Base-by-base conservation (phyloP, 1,140 invertebrate species). In the Cherax quadricarinatus region DNA sequence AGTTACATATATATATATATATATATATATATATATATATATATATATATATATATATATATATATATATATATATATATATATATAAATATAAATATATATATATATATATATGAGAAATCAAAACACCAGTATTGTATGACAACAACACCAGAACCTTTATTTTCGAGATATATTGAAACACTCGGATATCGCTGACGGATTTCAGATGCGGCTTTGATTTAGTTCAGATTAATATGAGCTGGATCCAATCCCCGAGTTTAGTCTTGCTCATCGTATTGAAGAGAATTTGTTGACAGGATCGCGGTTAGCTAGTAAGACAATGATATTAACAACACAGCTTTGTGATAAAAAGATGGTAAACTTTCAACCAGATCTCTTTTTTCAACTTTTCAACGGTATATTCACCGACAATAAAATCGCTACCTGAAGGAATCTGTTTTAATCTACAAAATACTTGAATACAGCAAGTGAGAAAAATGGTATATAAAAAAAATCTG, bases 221-320 rank as follows among this genome's bases (percentile, higher is more conserved):
- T n/a, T 75, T 75, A 24, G 70, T 75, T 24, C 70, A 30, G 70
- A 75, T 75, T 24, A 75, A 75, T 75, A 75, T 75, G 2, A 75
- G 18, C 70, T 12, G 24, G 70, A 30, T 30, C 6, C 3, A 75
- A 75, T 75, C 70, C 24, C 70, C 7, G 70, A 30, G 70, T 4
- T 75, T 75, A 75, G 18, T 75, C 70, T 75, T 75, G 6, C 24
- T 75, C 5, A 75, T 30, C n/a, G n/a, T 75, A 75, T 75, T 30
- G 24, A 24, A 30, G 7, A 12, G 70, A 6, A 24, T 75, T 75
- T 24, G 70, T 30, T 30, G 14, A 24, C 21, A 30, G n/a, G 5
- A 75, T 75, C 70, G 70, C 24, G 70, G 70, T 75, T 12, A 75
- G 24, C 70, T 75, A 75, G 70, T 30, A 75, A 75, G 70, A 75